Conservation (phyloP, 2,797 vertebrate genomes). For the Oophaga sylvatica region DNA sequence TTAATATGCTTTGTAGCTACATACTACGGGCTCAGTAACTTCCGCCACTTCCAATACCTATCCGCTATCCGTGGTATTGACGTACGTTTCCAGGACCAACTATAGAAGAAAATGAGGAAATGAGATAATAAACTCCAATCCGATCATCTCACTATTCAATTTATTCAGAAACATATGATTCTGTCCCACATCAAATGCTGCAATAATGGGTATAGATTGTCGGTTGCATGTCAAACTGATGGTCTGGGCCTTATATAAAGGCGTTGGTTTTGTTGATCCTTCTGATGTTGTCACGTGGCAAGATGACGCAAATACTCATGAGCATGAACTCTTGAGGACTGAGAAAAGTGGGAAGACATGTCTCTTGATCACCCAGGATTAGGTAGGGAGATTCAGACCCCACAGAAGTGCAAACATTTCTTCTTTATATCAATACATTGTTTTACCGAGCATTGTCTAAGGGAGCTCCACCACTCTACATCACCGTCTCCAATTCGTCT, state of each 20-base stretch:
- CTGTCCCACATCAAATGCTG: slow-evolving; percentile 38
- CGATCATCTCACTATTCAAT: slow-evolving; percentile 30
- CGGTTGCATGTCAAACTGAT: slow-evolving; percentile 56
- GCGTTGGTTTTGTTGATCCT: slow-evolving; percentile 28
- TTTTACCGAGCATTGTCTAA: slow-evolving; percentile 44
- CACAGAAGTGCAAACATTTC: slow-evolving; percentile 59
- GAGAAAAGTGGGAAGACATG: slow-evolving; percentile 29
- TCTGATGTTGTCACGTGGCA: slow-evolving; percentile 35
- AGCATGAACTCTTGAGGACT: slow-evolving; percentile 27
- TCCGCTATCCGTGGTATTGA: neutral
- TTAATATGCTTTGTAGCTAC: neutral
- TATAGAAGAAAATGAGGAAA: neutral
- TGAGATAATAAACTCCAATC: slow-evolving; percentile 14
- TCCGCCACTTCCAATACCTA: neutral
- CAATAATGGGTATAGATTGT: slow-evolving; percentile 53
- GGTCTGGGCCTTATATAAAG: slow-evolving; percentile 23
- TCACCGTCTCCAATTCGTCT: slow-evolving; percentile 31
- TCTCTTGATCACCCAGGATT: slow-evolving; percentile 51
- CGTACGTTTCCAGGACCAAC: neutral
- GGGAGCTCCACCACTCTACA: slow-evolving; percentile 35
- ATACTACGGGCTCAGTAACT: neutral
- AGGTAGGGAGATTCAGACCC: slow-evolving; percentile 48
- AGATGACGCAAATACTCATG: slow-evolving; percentile 34
- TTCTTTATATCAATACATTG: slow-evolving; percentile 41
- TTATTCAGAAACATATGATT: slow-evolving; percentile 36